A percentile compares a stretch with the other conserved stretches of the same genome.
Evolutionary conservation across 2,797 vertebrate species (phyloP).

Genomic region (Denticeps clupeoides): DNA sequence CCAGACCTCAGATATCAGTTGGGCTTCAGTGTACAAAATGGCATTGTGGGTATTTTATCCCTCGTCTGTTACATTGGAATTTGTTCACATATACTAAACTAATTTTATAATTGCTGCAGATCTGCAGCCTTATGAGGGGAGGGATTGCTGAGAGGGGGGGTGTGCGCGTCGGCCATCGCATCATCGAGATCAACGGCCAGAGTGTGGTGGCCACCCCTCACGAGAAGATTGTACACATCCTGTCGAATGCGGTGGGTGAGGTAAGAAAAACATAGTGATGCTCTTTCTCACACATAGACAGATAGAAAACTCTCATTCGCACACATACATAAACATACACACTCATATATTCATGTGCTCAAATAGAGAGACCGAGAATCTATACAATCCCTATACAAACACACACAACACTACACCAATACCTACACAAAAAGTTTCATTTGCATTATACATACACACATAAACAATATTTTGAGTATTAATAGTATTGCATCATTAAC

Average conservation of each 20-base stretch:
- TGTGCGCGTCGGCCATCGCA: conserved; percentile 90
- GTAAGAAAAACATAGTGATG: conserved; percentile 49
- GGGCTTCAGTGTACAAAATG: conserved; percentile 95
- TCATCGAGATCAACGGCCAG: conserved; percentile 94
- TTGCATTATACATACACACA: too few species aligned
- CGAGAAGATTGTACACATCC: conserved; percentile 91
- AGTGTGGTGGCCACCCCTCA: conserved; percentile 93
- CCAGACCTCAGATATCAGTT: conserved; percentile 90
- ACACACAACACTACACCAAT: neutral
- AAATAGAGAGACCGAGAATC: too few species aligned
- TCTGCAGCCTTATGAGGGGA: conserved; percentile 95
- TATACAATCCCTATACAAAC: neutral
- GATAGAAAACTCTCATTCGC: too few species aligned
- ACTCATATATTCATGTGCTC: too few species aligned
- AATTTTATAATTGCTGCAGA: too few species aligned
- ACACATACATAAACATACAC: too few species aligned
- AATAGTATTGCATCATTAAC: too few species aligned
- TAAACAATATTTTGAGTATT: too few species aligned
- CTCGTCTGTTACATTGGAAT: too few species aligned
- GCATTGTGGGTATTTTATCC: conserved; percentile 88
- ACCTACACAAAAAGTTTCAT: too few species aligned
- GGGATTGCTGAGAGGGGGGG: conserved; percentile 93
- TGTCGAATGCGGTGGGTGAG: conserved; percentile 92
- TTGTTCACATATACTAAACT: too few species aligned
- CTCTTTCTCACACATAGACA: neutral